Percentiles rank a stretch among this genome's conserved stretches.
Evolutionary conservation across 2,888 invertebrate genomes (phyloP).

Genomic region (Pristionchus arcanus): DNA sequence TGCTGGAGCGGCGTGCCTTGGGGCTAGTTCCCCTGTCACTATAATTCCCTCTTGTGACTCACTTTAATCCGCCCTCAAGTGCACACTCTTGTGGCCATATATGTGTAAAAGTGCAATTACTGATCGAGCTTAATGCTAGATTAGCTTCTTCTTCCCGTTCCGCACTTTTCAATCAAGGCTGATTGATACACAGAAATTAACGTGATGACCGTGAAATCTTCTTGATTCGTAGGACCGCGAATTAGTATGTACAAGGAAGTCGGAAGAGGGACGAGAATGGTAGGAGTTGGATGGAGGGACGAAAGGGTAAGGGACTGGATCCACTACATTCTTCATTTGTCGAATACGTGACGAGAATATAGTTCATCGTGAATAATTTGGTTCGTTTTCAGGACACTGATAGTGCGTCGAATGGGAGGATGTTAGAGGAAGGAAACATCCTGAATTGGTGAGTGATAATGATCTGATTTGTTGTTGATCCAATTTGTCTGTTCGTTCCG

Average conservation of each 20-base stretch:
- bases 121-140: neutral
- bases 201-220: slow-evolving; percentile 14
- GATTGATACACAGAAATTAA: slow-evolving; percentile 31
- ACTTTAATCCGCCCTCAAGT: slow-evolving; percentile 40
- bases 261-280: slow-evolving; percentile 2
- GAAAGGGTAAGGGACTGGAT: neutral
- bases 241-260: neutral
- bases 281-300: neutral
- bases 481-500: neutral
- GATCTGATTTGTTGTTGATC: neutral
- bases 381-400: neutral
- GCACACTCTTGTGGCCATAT: neutral
- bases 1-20: no score
- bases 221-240: neutral
- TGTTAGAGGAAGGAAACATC: neutral
- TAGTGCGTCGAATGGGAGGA: neutral
- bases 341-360: neutral
- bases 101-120: slow-evolving; percentile 47
- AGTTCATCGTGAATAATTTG: neutral
- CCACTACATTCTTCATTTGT: neutral
- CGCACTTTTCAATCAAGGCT: slow-evolving; percentile 18
- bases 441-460: slow-evolving; percentile 20
- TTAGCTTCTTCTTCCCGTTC: neutral
- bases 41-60: slow-evolving; percentile 44
- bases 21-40: neutral